Conservation (phyloP, 2,797 vertebrate species). For the Choloepus didactylus region DNA sequence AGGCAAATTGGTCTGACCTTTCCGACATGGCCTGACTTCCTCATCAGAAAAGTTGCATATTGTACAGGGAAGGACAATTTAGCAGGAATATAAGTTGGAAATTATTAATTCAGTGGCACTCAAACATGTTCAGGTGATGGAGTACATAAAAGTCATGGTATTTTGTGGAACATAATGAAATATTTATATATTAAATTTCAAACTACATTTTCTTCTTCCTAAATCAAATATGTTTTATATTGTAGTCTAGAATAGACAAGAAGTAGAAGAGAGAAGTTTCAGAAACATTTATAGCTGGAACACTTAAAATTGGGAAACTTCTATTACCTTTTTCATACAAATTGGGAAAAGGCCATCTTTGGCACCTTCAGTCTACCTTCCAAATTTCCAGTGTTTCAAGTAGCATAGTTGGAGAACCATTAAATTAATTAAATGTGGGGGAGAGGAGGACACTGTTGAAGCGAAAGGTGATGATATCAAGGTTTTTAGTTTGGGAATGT, state of each 20-base stretch:
- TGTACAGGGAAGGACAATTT: constrained; percentile 70
- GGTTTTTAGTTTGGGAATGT: neutral
- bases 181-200: constrained; percentile 79
- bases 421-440: constrained; percentile 61
- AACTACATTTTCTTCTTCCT: neutral
- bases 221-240: constrained; percentile 70
- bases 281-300: constrained; percentile 61
- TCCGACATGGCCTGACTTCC: constrained; percentile 68
- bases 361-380: constrained; percentile 7
- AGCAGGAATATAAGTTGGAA: constrained; percentile 71
- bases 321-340: constrained; percentile 64
- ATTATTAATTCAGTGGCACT: constrained; percentile 75
- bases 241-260: constrained; percentile 51
- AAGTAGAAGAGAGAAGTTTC: constrained; percentile 63
- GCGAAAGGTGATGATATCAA: neutral
- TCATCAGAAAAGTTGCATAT: constrained; percentile 67
- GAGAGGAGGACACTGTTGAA: neutral
- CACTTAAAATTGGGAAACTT: constrained; percentile 56
- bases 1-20: constrained; percentile 79
- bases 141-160: constrained; percentile 70
- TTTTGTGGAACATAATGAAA: constrained; percentile 72
- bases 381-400: constrained; percentile 44
- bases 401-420: constrained; percentile 39
- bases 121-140: constrained; percentile 63
- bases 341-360: constrained; percentile 68